These are phyloP conservation scores for Lota lota DNA, from an alignment of 2,113 vertebrate species.

Conservation along the genomic window DNA sequence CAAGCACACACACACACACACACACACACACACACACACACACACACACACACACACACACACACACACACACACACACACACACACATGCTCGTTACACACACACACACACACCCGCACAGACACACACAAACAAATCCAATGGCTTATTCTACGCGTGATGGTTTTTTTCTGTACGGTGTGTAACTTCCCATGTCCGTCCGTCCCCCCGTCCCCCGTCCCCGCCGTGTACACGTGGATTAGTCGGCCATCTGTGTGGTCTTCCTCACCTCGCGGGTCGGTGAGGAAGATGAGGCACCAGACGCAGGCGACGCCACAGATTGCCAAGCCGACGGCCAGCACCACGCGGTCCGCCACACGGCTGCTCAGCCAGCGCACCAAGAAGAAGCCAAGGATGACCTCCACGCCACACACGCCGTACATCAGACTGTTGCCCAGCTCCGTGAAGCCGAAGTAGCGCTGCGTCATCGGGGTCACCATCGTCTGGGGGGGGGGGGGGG, in stretches of 20 bases:
- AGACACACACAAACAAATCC: not conserved
- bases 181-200: not conserved
- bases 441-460: conserved; percentile 75
- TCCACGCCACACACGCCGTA: conserved; percentile 82
- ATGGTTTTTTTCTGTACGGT: not conserved
- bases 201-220: too few relatives aligned
- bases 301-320: conserved; percentile 78
- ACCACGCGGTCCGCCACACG: conserved; percentile 73
- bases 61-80: too few relatives aligned
- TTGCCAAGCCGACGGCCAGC: conserved; percentile 72
- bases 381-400: conserved; percentile 82
- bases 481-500: conserved; percentile 64
- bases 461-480: conserved; percentile 84
- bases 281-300: conserved; percentile 82
- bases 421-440: conserved; percentile 84
- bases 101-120: too few relatives aligned
- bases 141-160: conserved; percentile 7
- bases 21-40: too few relatives aligned
- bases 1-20: too few relatives aligned
- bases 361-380: conserved; percentile 78
- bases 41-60: too few relatives aligned
- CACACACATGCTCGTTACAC: not conserved
- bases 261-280: conserved; percentile 72
- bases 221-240: too few relatives aligned
- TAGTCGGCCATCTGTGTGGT: not conserved